Conservation (phyloP, 2,888 invertebrate genomes). For the Hypselothyrea guttata region DNA sequence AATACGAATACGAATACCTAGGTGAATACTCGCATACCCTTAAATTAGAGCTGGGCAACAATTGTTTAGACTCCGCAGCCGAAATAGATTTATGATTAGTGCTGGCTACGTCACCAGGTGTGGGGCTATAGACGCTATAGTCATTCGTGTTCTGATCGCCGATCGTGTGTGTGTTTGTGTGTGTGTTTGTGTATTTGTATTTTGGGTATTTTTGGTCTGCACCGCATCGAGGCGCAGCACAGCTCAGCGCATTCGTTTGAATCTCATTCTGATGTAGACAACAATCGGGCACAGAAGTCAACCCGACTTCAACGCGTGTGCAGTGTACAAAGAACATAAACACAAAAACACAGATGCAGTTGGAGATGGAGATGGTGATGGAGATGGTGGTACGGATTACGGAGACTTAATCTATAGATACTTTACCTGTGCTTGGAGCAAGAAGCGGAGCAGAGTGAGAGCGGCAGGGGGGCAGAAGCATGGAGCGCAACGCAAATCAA, state of each 20-base stretch:
- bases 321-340: constrained; percentile 37
- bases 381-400: no score
- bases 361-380: no score
- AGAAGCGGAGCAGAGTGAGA: constrained; percentile 27
- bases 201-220: constrained; percentile 42
- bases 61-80: constrained; percentile 58
- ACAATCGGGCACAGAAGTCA: constrained; percentile 57
- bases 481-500: constrained; percentile 38
- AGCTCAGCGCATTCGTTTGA: constrained; percentile 48
- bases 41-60: constrained; percentile 15
- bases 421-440: constrained; percentile 41
- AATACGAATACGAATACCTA: constrained; percentile 1
- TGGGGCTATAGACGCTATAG: constrained; percentile 51
- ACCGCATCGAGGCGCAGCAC: constrained; percentile 52
- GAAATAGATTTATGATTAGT: constrained; percentile 74
- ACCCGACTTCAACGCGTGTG: constrained; percentile 20
- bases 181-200: constrained; percentile 27
- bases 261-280: constrained; percentile 64
- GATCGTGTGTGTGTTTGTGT: constrained; percentile 50
- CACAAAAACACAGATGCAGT: no score
- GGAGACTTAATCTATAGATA: not conserved
- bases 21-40: no score
- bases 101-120: constrained; percentile 67
- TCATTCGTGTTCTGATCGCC: no score
- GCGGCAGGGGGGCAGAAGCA: constrained; percentile 46